phyloP scores from a whole-genome alignment of 2,113 vertebrate genomes.

The Platysteira castanea region DNA sequence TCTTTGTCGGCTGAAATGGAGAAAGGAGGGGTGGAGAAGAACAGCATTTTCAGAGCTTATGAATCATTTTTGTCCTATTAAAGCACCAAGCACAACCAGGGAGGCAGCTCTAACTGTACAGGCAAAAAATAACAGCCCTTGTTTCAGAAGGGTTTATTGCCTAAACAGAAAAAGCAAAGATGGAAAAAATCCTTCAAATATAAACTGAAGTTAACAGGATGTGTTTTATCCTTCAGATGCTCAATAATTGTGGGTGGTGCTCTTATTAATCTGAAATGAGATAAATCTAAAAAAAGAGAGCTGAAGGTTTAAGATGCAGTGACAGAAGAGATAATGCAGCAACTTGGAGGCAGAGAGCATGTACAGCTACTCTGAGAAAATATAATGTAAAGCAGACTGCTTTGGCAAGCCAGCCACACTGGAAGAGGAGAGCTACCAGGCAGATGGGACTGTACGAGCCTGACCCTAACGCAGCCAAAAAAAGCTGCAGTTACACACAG shows the following conservation, averaged over 20 bases:
- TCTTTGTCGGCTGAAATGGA: background rate
- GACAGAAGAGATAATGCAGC: background rate
- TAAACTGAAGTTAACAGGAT: background rate
- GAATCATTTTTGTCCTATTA: background rate
- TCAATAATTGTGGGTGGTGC: background rate
- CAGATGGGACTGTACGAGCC: rapidly evolving
- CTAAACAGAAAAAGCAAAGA: background rate
- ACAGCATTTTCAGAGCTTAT: background rate
- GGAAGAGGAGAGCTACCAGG: background rate
- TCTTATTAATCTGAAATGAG: background rate
- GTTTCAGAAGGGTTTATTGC: background rate
- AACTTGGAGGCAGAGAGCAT: background rate
- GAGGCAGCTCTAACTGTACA: background rate
- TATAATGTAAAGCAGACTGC: background rate
- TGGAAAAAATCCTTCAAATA: background rate
- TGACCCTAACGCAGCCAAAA: background rate
- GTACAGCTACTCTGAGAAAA: background rate
- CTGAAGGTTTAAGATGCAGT: background rate
- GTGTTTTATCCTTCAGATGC: background rate
- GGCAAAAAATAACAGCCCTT: background rate
- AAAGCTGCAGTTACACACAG: background rate
- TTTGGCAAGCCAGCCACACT: background rate
- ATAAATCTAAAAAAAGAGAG: background rate
- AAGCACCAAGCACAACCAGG: background rate
- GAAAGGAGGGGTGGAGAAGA: background rate